Evolutionary conservation across 2,113 vertebrate genomes (phyloP).

Genomic region (Mobula birostris): DNA sequence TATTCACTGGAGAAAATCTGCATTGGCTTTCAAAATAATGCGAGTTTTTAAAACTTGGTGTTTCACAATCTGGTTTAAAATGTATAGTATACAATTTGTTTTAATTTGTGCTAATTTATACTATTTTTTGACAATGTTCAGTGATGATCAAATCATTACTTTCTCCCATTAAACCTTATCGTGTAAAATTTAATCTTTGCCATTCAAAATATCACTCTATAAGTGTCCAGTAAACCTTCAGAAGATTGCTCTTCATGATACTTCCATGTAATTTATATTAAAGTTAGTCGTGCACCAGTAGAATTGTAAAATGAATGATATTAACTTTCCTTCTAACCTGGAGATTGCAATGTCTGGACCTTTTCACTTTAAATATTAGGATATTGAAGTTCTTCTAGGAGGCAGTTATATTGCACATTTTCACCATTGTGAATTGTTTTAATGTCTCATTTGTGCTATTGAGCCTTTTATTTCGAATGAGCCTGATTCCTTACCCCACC

Average conservation of each 20-base stretch:
- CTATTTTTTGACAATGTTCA: background rate
- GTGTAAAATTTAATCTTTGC: background rate
- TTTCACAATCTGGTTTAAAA: background rate
- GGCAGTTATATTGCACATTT: background rate
- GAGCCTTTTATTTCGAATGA: background rate
- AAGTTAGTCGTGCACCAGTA: background rate
- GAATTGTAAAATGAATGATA: background rate
- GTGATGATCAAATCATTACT: background rate
- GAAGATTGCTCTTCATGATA: slow-evolving; percentile 5
- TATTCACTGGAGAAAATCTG: background rate
- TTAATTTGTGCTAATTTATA: background rate
- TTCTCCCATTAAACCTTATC: background rate
- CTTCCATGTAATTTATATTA: background rate
- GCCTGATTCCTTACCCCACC: no score
- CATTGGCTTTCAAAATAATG: background rate
- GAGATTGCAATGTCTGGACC: background rate
- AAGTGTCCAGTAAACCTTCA: background rate
- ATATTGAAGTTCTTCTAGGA: background rate
- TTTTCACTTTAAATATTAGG: background rate
- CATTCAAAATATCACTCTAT: background rate
- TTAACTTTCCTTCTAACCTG: background rate
- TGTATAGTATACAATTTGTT: background rate
- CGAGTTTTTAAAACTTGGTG: no score
- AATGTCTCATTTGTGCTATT: background rate
- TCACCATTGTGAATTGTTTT: background rate